A percentile compares a stretch with the other conserved stretches of the same genome.
Conservation (phyloP, 2,113 vertebrate genomes). For the Heterocephalus glaber region DNA sequence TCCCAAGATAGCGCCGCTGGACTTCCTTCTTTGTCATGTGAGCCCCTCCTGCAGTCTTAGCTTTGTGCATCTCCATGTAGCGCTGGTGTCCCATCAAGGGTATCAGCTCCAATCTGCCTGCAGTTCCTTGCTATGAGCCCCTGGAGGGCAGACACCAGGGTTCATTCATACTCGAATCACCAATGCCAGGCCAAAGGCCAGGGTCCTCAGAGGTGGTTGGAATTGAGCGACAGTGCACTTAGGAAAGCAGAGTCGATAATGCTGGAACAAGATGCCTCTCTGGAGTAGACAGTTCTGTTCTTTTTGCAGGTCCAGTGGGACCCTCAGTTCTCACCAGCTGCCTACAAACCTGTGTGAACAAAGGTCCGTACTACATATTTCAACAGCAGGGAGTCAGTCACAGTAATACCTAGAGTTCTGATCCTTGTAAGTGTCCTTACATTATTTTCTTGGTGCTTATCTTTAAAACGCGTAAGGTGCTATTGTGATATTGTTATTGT, state of each 20-base stretch:
- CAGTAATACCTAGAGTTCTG: background rate
- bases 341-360: conserved; percentile 21
- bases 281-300: conserved; percentile 38
- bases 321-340: conserved; percentile 16
- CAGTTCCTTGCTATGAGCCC: background rate
- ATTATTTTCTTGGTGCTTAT: background rate
- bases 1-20: background rate
- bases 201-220: background rate
- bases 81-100: background rate
- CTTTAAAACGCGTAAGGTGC: background rate
- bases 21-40: background rate
- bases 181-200: background rate
- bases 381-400: background rate
- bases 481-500: background rate
- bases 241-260: conserved; percentile 24
- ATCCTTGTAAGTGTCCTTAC: background rate
- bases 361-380: background rate
- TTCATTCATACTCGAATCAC: background rate
- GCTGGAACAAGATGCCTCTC: background rate
- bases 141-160: background rate
- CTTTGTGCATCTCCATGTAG: background rate
- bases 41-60: background rate
- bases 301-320: conserved; percentile 2
- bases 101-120: background rate
- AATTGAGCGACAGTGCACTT: background rate